Conservation (phyloP, 2,888 invertebrate species). For the Molorchus minor region DNA sequence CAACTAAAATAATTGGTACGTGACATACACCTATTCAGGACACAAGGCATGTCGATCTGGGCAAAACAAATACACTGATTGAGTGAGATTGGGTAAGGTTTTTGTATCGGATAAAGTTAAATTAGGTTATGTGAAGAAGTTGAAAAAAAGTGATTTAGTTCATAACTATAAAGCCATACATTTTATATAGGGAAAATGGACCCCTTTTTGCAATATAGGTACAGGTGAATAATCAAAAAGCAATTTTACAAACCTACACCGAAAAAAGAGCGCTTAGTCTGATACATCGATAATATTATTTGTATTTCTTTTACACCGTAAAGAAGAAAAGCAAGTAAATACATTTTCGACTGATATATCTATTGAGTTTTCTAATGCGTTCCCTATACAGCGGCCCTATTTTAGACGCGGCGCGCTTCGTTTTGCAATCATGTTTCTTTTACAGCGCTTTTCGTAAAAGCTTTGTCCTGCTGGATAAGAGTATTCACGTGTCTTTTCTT, state of each 20-base stretch:
- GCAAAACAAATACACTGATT: no score
- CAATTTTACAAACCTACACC: neutral
- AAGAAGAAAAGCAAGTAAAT: slow-evolving; percentile 19
- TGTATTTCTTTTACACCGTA: neutral
- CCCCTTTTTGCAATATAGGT: no score
- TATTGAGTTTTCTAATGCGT: slow-evolving; percentile 27
- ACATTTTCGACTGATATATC: slow-evolving; percentile 21
- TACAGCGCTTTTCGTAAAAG: slow-evolving; percentile 29
- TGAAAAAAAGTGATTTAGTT: no score
- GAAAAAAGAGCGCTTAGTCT: slow-evolving; percentile 2
- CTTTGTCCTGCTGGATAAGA: slow-evolving; percentile 40
- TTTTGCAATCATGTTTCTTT: slow-evolving; percentile 33
- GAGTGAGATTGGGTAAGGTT: no score
- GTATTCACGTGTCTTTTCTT: slow-evolving; percentile 37
- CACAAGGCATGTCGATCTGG: no score
- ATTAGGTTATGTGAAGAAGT: no score
- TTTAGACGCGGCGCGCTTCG: slow-evolving; percentile 14
- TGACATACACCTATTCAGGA: no score
- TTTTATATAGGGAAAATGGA: no score
- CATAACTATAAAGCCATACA: no score
- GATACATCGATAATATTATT: neutral
- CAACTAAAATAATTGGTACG: no score
- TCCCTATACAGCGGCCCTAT: slow-evolving; percentile 13
- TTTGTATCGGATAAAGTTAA: no score
- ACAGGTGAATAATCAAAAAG: no score